Evolutionary conservation across 1,140 invertebrate species (phyloP).

Genomic region (Diabrotica undecimpunctata): DNA sequence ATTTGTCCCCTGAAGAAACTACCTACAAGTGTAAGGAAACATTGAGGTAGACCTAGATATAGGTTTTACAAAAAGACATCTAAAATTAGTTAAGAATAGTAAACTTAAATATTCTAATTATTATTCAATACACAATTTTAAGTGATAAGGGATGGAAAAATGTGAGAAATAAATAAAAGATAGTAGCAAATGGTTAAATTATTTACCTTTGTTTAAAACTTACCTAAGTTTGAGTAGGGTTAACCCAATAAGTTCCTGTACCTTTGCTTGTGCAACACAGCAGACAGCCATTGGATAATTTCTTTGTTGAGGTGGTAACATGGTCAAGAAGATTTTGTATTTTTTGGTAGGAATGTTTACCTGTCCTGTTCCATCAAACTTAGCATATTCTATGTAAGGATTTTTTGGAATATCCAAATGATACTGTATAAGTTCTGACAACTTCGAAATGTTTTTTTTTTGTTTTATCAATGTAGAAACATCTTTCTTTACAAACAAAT

Average conservation of each 20-base stretch:
- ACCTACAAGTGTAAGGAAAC: no score
- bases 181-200: no score
- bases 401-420: conserved; percentile 72
- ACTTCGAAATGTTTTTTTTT: conserved; percentile 53
- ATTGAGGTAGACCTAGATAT: no score
- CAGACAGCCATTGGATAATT: conserved; percentile 80
- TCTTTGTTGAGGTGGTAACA: conserved; percentile 73
- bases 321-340: conserved; percentile 82
- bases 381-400: conserved; percentile 85
- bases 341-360: conserved; percentile 72
- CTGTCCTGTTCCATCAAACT: conserved; percentile 85
- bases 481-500: conserved; percentile 65
- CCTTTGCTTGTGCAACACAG: conserved; percentile 79
- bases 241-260: conserved; percentile 89
- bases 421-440: conserved; percentile 71
- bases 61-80: no score
- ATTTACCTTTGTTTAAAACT: conserved; percentile 12
- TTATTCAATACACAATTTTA: no score
- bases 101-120: no score
- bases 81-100: no score
- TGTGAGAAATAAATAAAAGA: no score
- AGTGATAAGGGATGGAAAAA: no score
- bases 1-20: no score
- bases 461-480: not conserved
- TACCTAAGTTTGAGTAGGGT: conserved; percentile 83